phyloP scores from a whole-genome alignment of 2,113 vertebrate species.

The Salvelinus fontinalis region DNA sequence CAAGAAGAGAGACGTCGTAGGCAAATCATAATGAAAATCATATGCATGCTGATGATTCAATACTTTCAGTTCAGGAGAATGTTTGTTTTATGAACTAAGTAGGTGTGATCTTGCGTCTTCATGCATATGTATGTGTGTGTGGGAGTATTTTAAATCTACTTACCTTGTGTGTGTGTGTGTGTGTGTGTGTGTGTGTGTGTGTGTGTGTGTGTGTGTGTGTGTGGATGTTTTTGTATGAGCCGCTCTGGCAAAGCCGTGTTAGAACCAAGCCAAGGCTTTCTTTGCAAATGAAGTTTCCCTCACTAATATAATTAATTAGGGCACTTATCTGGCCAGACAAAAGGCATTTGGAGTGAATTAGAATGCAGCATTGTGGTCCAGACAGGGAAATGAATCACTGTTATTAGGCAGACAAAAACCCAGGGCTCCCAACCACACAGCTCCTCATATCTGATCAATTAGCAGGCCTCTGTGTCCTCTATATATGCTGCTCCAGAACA shows the following conservation, averaged over 20 bases:
- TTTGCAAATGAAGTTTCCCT: slow-evolving; percentile 6
- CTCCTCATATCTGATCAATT: slow-evolving; percentile 61
- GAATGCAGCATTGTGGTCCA: slow-evolving; percentile 49
- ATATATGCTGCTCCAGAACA: background rate
- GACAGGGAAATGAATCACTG: slow-evolving; percentile 62
- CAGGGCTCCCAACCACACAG: slow-evolving; percentile 14
- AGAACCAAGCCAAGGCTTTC: background rate
- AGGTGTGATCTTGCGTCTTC: too few species aligned
- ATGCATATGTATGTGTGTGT: too few species aligned
- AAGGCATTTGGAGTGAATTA: slow-evolving; percentile 62
- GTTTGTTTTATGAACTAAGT: too few species aligned
- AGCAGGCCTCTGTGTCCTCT: slow-evolving; percentile 17
- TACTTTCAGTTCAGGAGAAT: too few species aligned
- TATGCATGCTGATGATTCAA: too few species aligned
- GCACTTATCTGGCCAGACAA: slow-evolving; percentile 61
- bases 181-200: too few species aligned
- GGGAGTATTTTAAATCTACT: too few species aligned
- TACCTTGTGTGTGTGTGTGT: too few species aligned
- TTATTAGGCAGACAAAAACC: slow-evolving; percentile 57
- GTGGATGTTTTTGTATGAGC: background rate
- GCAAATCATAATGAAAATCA: too few species aligned
- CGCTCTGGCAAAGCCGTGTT: background rate
- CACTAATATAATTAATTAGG: slow-evolving; percentile 60
- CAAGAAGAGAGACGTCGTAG: too few species aligned
- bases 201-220: too few species aligned